Percentiles rank a stretch among this genome's conserved stretches.
Evolutionary conservation across 2,888 invertebrate genomes (phyloP).

Genomic region (Sialis lutaria): DNA sequence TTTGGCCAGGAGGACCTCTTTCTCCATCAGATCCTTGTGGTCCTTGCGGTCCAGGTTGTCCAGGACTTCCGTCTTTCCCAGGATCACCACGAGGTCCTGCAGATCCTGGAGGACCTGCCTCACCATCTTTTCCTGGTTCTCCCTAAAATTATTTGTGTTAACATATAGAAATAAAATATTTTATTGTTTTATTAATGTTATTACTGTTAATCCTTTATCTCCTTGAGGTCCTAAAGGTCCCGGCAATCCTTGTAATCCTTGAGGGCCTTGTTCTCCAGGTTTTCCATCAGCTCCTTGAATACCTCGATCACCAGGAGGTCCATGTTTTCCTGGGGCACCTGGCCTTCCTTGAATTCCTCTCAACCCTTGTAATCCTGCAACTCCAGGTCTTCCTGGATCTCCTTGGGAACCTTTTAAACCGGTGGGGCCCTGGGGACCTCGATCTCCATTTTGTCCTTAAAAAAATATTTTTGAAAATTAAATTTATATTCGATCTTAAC

Average conservation of each 20-base stretch:
- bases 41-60: conserved; percentile 57
- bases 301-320: conserved; percentile 53
- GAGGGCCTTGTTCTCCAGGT: conserved; percentile 64
- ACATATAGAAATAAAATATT: neutral
- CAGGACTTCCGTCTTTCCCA: conserved; percentile 61
- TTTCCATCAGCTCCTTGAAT: conserved; percentile 71
- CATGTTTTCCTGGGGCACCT: conserved; percentile 51
- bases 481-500: neutral
- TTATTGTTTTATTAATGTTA: conserved; percentile 9
- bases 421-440: conserved; percentile 44
- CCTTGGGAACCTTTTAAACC: conserved; percentile 45
- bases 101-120: conserved; percentile 54
- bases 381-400: conserved; percentile 38
- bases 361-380: conserved; percentile 37
- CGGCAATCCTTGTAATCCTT: conserved; percentile 63
- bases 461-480: neutral
- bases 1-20: conserved; percentile 56
- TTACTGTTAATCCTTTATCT: conserved; percentile 54
- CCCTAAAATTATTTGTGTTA: conserved; percentile 32
- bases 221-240: conserved; percentile 64
- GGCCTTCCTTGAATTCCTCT: conserved; percentile 48
- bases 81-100: conserved; percentile 63
- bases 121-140: conserved; percentile 65
- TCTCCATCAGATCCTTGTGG: conserved; percentile 53
- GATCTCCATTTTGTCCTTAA: conserved; percentile 48